Base-by-base conservation (phyloP, 2,113 vertebrate genomes). In the Limnothrissa miodon region DNA sequence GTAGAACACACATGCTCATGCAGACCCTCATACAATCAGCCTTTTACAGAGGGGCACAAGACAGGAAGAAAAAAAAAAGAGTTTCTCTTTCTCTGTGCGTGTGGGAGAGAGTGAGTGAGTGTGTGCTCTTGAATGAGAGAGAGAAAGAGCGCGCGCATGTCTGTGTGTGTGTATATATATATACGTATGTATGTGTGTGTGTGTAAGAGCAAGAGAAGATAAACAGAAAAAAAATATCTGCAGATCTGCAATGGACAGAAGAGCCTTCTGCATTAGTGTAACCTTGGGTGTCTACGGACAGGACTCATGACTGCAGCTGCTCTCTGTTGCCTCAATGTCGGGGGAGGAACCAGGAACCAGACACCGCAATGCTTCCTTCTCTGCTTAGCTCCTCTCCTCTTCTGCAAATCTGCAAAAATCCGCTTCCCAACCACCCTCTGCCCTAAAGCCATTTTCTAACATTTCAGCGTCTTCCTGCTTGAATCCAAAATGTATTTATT, bases 301-400 rank as follows among this genome's bases (percentile, higher is more conserved):
- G 25, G 29, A 33, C 66, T 78, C 42, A 51, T 84, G 79, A 74
- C 79, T 78, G 83, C 85, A 86, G 85, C 85, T 86, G 82, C 82
- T 84, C 39, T 66, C 84, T 78, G 78, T 1, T 62, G 66, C 74
- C 10, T 48, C 33, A 25, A 5, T 4, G 42, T 19, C n/a, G 39
- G 66, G 62, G 66, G 66, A 74, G 66, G 66, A 70, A 70, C 62
- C 10, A 66, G 62, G 62, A 74, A 74, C 25, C 66, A 33, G 25
- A 74, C 29, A 74, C 66, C 25, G 15, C 59, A 66, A 1, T 0
- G 13, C 29, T 36, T 62, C 59, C 25, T 62, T n/a, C 59, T 29
- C 25, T n/a, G n/a, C 53, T 56, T 21, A 21, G 4, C 17, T 56
- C 53, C 53, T 56, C 53, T 9, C 23, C n/a, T 70, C 25, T 11